Evolutionary conservation across 2,888 invertebrate genomes (phyloP), one percentile per base, ranked within the genome.

Genomic region (Carcina quercana): DNA sequence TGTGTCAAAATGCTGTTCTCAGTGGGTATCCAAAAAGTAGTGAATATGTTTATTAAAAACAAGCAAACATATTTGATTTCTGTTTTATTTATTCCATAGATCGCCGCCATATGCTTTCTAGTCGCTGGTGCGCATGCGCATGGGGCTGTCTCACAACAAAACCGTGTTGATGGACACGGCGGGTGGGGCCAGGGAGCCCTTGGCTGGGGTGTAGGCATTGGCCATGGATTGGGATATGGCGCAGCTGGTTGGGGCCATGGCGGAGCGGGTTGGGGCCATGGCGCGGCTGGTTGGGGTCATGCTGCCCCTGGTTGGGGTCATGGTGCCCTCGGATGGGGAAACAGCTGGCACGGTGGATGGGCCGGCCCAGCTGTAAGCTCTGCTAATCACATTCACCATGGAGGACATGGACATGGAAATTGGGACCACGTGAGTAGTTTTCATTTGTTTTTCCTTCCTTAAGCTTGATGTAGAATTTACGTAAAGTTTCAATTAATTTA

Each of bases 1-100:
- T 7, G n/a, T 10, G 25, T 38, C 42, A 61, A 56, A 39, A 71
- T 72, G 72, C 63, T 61, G 59, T 61, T 56, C 47, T 67, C 65
- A 59, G 66, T 68, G 32, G 62, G 65, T 65, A 40, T 31, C 29
- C 13, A n/a, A n/a, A n/a, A n/a, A n/a, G n/a, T n/a, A n/a, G n/a
- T n/a, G n/a, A n/a, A n/a, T n/a, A n/a, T n/a, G n/a, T n/a, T n/a
- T n/a, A n/a, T n/a, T n/a, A n/a, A n/a, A n/a, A n/a, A n/a, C n/a
- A n/a, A n/a, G n/a, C n/a, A n/a, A n/a, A n/a, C n/a, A n/a, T n/a
- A n/a, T n/a, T n/a, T n/a, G n/a, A n/a, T n/a, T n/a, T n/a, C n/a
- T n/a, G n/a, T n/a, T n/a, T n/a, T 41, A 37, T 25, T 32, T 25
- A 30, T 15, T 26, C 42, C 36, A 15, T 11, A 72, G 72, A 46